Conservation (phyloP, 2,113 vertebrate species). For the Vulpes vulpes region DNA sequence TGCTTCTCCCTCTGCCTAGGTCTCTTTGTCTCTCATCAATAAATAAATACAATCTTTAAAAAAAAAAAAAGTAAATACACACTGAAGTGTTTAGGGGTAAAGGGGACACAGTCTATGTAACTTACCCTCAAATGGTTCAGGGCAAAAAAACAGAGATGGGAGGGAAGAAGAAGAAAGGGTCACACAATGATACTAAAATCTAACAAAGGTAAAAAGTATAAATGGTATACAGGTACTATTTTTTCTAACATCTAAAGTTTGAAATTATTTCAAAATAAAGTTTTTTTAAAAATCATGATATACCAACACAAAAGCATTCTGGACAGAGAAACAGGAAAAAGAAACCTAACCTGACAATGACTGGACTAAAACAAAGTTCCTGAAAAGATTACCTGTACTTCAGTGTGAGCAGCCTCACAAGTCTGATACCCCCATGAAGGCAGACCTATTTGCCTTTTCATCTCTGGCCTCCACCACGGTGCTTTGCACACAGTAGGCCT, state of each 20-base stretch:
- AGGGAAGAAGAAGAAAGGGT: not conserved
- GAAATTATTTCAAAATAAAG: not conserved
- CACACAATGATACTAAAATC: not conserved
- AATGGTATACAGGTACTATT: not conserved
- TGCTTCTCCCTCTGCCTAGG: too few relatives aligned
- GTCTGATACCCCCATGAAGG: not conserved
- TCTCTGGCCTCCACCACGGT: not conserved
- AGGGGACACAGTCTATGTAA: not conserved
- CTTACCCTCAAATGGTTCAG: not conserved
- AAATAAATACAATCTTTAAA: too few relatives aligned
- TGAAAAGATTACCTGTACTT: not conserved
- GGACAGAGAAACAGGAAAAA: not conserved
- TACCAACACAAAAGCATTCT: not conserved
- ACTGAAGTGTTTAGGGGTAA: not conserved
- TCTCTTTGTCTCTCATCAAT: too few relatives aligned
- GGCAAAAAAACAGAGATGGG: not conserved
- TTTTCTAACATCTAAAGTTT: not conserved
- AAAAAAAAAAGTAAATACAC: not conserved
- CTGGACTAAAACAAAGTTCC: not conserved
- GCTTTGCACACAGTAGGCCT: not conserved
- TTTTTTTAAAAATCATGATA: not conserved
- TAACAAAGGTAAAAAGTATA: not conserved
- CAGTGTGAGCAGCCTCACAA: fast-evolving
- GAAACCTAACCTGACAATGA: not conserved
- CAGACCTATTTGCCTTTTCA: not conserved